Percentiles rank a stretch among this genome's conserved stretches.
These are phyloP conservation scores for Andrena cerasifolii DNA, from an alignment of 1,140 invertebrate species.

Conservation along the genomic window DNA sequence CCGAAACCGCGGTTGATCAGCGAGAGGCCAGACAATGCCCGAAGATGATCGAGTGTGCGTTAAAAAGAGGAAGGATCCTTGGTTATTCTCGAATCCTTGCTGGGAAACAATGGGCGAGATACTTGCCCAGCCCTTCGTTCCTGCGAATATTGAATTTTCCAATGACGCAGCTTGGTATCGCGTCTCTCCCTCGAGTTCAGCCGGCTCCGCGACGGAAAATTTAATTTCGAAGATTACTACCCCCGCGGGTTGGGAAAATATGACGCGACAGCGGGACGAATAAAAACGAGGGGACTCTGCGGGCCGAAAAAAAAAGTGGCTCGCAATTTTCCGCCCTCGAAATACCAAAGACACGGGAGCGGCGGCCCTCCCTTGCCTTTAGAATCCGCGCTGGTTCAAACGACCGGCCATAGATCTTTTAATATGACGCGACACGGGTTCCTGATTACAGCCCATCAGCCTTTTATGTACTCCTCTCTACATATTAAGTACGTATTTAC, in stretches of 20 bases:
- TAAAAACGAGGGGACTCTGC: conserved; percentile 24
- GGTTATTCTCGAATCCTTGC: not conserved
- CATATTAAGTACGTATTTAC: conserved; percentile 57
- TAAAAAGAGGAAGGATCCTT: not conserved
- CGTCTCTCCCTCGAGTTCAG: not conserved
- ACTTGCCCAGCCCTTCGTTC: not conserved
- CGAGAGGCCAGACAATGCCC: too few species aligned
- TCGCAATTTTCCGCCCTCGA: conserved; percentile 46
- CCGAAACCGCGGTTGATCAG: not conserved
- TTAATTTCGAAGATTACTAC: conserved; percentile 55
- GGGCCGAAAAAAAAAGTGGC: conserved; percentile 12
- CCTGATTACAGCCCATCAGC: conserved; percentile 63
- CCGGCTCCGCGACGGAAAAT: conserved; percentile 37
- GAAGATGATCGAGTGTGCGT: not conserved
- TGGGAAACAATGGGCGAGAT: not conserved
- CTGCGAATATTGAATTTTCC: conserved; percentile 8
- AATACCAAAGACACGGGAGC: conserved; percentile 24
- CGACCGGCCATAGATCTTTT: conserved; percentile 61
- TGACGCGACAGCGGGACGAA: conserved; percentile 26
- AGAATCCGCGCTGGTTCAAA: conserved; percentile 30
- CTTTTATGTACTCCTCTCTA: conserved; percentile 61
- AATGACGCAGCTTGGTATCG: not conserved
- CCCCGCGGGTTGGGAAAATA: conserved; percentile 41
- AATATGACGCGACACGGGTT: conserved; percentile 62
- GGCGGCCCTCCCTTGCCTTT: not conserved